Percentiles rank a stretch among this genome's conserved stretches.
phyloP scores from a whole-genome alignment of 2,888 invertebrate genomes.

The Cantharis lateralis region DNA sequence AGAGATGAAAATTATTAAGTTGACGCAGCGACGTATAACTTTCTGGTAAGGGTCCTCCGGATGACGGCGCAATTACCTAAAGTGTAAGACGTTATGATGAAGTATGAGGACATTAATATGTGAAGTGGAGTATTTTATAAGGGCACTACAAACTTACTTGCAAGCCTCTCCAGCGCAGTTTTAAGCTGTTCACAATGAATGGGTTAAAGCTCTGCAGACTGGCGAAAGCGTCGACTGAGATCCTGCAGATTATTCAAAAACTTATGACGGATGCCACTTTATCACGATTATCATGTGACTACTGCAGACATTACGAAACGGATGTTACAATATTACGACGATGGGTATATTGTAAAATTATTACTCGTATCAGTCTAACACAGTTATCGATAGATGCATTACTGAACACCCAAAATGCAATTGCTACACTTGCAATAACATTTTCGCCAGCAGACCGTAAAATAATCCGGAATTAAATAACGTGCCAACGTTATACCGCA shows the following conservation, averaged over 20 bases:
- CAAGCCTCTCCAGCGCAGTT: constrained; percentile 16
- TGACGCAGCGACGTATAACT: constrained; percentile 3
- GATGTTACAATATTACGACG: not conserved
- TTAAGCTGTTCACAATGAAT: constrained; percentile 32
- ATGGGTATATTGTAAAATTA: not conserved
- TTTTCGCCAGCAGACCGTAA: not conserved
- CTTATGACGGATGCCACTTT: not conserved
- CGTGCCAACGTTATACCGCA: not conserved
- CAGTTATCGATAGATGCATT: not conserved
- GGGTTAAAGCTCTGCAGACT: constrained; percentile 20
- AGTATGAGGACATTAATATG: constrained; percentile 23
- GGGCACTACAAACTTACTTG: constrained; percentile 17
- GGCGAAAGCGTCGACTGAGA: not conserved
- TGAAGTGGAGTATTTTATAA: constrained; percentile 11
- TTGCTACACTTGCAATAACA: not conserved
- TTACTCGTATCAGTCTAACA: not conserved
- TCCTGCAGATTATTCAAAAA: not conserved
- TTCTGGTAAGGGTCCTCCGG: constrained; percentile 24
- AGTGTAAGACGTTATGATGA: constrained; percentile 20
- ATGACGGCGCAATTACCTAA: constrained; percentile 26
- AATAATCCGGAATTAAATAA: not conserved
- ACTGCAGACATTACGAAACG: not conserved
- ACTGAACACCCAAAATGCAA: not conserved
- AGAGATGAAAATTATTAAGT: too few species aligned
- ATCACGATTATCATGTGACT: not conserved